Percentiles rank a stretch among this genome's conserved stretches.
Evolutionary conservation across 2,797 vertebrate genomes (phyloP).

Genomic region (Neosilurus mollespiculum): DNA sequence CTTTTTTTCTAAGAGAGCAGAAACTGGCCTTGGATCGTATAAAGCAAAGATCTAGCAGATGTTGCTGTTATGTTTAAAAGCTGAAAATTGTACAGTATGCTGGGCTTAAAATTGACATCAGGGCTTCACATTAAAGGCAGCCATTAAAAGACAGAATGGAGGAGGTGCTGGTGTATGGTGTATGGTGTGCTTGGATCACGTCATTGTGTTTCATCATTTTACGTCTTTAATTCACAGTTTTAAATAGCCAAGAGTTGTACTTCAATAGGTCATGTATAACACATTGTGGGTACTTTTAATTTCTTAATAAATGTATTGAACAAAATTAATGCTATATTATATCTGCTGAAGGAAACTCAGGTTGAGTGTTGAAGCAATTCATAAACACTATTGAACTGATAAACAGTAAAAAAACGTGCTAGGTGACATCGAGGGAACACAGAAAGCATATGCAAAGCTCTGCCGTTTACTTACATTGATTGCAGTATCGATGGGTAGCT

Average conservation of each 20-base stretch:
- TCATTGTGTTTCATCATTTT: neutral
- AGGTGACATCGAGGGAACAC: slow-evolving; percentile 22
- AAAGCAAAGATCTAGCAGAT: neutral
- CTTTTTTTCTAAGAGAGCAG: neutral
- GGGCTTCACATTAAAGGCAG: neutral
- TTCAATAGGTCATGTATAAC: neutral
- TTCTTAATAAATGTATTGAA: neutral
- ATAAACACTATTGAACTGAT: slow-evolving; percentile 38
- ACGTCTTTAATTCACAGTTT: neutral
- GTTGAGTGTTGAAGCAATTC: neutral
- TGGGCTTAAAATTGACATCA: neutral
- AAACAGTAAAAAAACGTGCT: slow-evolving; percentile 26
- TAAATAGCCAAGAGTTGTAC: neutral
- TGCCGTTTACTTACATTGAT: slow-evolving; percentile 51
- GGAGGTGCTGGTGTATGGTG: neutral
- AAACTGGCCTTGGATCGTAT: neutral
- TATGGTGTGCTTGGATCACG: neutral
- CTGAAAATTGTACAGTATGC: neutral
- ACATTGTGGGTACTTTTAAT: neutral
- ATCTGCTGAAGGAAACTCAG: neutral
- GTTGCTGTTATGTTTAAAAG: neutral
- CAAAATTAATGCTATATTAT: neutral
- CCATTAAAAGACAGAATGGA: neutral
- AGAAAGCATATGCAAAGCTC: slow-evolving; percentile 37
- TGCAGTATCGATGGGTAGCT: slow-evolving; percentile 49